Evolutionary conservation across 2,797 vertebrate genomes (phyloP).

Genomic region (Gymnothorax javanicus): DNA sequence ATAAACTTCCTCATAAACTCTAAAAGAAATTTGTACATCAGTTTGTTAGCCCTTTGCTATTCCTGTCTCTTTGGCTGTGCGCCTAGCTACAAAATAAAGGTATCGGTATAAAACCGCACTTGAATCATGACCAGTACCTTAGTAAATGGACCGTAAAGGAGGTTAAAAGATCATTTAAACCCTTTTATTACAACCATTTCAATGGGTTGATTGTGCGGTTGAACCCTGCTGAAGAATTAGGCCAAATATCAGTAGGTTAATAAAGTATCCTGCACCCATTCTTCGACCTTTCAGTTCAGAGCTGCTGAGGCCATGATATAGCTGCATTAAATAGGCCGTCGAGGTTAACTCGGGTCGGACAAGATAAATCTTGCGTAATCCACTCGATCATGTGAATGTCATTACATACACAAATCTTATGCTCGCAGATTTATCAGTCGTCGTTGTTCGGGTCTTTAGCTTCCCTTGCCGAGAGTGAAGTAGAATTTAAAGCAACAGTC

Average conservation of each 20-base stretch:
- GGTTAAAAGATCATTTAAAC: neutral
- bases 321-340: neutral
- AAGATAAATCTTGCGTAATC: neutral
- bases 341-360: neutral
- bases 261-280: neutral
- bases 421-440: neutral
- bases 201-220: neutral
- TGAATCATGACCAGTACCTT: neutral
- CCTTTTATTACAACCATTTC: neutral
- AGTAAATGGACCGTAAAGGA: neutral
- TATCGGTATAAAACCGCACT: neutral
- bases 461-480: neutral
- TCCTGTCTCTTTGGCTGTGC: neutral
- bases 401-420: neutral
- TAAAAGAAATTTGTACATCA: neutral
- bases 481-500: neutral
- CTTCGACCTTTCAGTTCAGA: neutral
- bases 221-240: neutral
- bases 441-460: neutral
- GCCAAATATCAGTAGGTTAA: too few relatives aligned
- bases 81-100: neutral
- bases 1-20: constrained; percentile 7
- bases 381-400: neutral
- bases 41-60: neutral
- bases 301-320: neutral